A percentile compares a stretch with the other conserved stretches of the same genome.
phyloP scores from a whole-genome alignment of 2,797 vertebrate species.

The Myripristis jacobus region DNA sequence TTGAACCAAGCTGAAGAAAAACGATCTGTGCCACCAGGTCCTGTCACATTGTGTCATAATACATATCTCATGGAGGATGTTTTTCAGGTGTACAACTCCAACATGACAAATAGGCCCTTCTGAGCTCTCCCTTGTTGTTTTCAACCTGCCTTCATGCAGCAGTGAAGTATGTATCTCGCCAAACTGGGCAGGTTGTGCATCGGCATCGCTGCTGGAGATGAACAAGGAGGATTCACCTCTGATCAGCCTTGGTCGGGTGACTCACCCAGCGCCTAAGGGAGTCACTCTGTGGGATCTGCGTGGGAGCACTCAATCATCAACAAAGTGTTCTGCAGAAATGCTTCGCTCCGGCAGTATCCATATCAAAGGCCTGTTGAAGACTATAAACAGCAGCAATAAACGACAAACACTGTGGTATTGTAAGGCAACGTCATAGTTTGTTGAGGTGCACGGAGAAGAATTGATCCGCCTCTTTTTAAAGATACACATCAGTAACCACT shows the following conservation, averaged over 20 bases:
- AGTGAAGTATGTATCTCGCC: background rate
- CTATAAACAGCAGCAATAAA: background rate
- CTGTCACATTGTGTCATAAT: no score
- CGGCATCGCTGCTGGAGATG: background rate
- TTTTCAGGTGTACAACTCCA: no score
- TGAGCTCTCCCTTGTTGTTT: background rate
- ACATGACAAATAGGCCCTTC: background rate
- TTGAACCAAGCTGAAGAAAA: no score
- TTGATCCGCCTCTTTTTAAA: background rate
- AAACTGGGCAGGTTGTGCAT: background rate
- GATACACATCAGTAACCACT: constrained; percentile 1
- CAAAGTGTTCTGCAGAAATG: constrained; percentile 28
- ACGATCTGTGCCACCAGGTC: no score
- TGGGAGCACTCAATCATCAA: constrained; percentile 45
- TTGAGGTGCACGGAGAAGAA: background rate
- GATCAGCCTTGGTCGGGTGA: constrained; percentile 46
- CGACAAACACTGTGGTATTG: background rate
- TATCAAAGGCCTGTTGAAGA: constrained; percentile 24
- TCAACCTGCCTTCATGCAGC: background rate
- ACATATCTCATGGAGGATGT: no score
- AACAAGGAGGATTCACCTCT: constrained; percentile 5
- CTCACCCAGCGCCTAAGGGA: constrained; percentile 47
- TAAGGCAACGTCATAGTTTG: background rate
- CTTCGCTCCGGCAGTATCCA: constrained; percentile 20
- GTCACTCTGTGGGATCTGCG: constrained; percentile 54